Conservation (phyloP, 2,797 vertebrate genomes). For the Cuniculus paca region DNA sequence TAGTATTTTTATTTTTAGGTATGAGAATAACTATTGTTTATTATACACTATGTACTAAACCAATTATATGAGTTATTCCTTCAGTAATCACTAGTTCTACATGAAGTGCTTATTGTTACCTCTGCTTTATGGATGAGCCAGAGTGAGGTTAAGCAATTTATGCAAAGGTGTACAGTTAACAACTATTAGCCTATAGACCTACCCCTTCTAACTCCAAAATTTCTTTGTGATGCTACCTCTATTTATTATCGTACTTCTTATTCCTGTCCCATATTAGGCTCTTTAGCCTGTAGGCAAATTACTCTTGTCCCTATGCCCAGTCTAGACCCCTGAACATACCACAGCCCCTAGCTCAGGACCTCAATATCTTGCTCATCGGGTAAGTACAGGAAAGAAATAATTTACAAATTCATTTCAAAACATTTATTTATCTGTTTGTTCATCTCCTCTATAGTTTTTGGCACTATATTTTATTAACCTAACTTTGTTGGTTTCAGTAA, state of each 20-base stretch:
- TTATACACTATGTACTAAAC: neutral
- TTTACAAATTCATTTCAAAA: conserved; percentile 20
- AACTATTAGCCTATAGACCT: conserved; percentile 37
- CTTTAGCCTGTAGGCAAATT: neutral
- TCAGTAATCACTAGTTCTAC: neutral
- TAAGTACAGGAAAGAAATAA: conserved; percentile 32
- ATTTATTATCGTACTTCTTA: conserved; percentile 11
- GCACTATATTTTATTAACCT: conserved; percentile 52
- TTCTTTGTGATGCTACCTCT: conserved; percentile 37
- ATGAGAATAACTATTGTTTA: neutral
- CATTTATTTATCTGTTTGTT: conserved; percentile 54
- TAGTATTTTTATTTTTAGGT: conserved; percentile 46
- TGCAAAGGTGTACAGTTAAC: neutral
- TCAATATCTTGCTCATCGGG: conserved; percentile 42
- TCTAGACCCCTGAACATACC: neutral
- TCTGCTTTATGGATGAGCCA: conserved; percentile 35
- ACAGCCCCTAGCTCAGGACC: conserved; percentile 15
- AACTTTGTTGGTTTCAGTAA: conserved; percentile 89
- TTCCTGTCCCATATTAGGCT: neutral
- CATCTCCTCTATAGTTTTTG: conserved; percentile 31
- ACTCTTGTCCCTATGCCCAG: neutral
- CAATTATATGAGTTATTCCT: conserved; percentile 6
- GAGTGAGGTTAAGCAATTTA: conserved; percentile 32
- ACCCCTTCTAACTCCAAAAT: neutral
- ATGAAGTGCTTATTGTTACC: conserved; percentile 51